Evolutionary conservation across 2,113 vertebrate species (phyloP).

Genomic region (Pelobates fuscus): DNA sequence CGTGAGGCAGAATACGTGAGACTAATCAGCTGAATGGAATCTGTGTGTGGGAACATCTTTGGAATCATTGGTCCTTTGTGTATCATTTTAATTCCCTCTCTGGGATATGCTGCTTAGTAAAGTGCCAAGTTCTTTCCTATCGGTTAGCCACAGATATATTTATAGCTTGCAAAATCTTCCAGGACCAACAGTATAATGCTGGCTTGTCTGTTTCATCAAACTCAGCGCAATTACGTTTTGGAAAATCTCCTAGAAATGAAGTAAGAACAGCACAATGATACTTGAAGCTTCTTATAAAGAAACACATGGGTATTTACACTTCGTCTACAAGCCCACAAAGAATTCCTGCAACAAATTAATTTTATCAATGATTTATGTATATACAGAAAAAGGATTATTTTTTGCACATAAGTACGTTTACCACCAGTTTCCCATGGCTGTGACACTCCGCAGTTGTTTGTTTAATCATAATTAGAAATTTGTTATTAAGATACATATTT

Average conservation of each 20-base stretch:
- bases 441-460: too few species aligned
- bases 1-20: background rate
- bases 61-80: constrained; percentile 10
- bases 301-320: too few species aligned
- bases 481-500: too few species aligned
- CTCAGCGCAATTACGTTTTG: constrained; percentile 8
- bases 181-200: constrained; percentile 17
- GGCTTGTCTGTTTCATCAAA: background rate
- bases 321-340: too few species aligned
- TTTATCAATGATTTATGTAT: too few species aligned
- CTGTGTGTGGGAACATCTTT: constrained; percentile 5
- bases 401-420: too few species aligned
- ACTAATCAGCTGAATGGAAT: background rate
- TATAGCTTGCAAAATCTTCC: constrained; percentile 18
- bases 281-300: too few species aligned
- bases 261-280: background rate
- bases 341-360: too few species aligned
- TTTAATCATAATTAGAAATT: too few species aligned
- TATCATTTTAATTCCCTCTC: constrained; percentile 3
- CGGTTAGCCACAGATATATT: constrained; percentile 8
- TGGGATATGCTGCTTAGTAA: background rate
- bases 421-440: too few species aligned
- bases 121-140: constrained; percentile 12
- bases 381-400: too few species aligned
- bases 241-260: constrained; percentile 23